Percentiles rank a stretch among this genome's conserved stretches.
These are phyloP conservation scores for Acanthurus leucopareius DNA, from an alignment of 2,797 vertebrate genomes.

Conservation along the genomic window DNA sequence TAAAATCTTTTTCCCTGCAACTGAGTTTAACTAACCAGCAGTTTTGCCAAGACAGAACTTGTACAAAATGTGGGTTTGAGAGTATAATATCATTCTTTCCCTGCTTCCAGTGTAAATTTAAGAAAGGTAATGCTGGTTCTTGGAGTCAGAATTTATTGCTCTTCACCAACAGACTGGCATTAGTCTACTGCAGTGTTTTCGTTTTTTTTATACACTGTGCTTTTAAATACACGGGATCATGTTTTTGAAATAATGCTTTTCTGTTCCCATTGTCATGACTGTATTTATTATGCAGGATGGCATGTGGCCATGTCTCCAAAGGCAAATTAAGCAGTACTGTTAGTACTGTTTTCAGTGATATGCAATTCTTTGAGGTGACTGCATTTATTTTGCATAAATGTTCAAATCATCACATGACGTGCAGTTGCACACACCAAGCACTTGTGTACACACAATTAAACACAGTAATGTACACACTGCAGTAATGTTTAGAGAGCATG, in stretches of 20 bases:
- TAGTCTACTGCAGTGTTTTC: neutral
- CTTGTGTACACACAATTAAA: too few relatives aligned
- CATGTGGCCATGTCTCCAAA: neutral
- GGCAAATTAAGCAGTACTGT: neutral
- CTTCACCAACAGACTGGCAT: neutral
- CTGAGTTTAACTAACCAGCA: neutral
- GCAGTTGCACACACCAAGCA: too few relatives aligned
- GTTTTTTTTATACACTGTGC: too few relatives aligned
- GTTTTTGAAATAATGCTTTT: neutral
- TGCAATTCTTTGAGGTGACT: too few relatives aligned
- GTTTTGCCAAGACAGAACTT: neutral
- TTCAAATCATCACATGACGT: too few relatives aligned
- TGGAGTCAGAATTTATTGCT: neutral
- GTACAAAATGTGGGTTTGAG: slow-evolving; percentile 24
- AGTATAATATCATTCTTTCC: slow-evolving; percentile 45
- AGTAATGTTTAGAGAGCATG: too few relatives aligned
- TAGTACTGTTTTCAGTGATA: neutral
- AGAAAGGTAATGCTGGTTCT: slow-evolving; percentile 56
- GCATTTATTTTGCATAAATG: too few relatives aligned
- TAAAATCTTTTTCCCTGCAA: neutral
- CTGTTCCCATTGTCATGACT: neutral
- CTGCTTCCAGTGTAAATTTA: slow-evolving; percentile 59
- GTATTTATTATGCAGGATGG: neutral
- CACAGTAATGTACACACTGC: too few relatives aligned
- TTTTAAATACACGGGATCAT: neutral